A percentile compares a stretch with the other conserved stretches of the same genome.
These are phyloP conservation scores for Acronicta aceris DNA, from an alignment of 2,888 invertebrate species.

Conservation along the genomic window DNA sequence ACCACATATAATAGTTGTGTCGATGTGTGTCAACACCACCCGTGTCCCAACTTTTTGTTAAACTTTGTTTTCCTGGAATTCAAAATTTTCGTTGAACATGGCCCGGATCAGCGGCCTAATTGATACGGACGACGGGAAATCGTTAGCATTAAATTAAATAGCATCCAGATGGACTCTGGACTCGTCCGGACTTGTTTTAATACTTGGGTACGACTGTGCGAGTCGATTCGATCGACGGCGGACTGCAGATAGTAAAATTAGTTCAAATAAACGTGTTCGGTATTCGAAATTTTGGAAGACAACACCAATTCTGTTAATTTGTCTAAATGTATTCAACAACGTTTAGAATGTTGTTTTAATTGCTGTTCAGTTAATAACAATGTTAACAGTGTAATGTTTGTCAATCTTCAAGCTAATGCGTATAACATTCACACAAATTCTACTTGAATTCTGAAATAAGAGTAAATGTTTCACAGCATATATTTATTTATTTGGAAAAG, in stretches of 20 bases:
- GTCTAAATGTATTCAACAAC: too few species aligned
- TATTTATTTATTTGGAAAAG: too few species aligned
- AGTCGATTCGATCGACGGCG: neutral
- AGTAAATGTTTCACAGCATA: too few species aligned
- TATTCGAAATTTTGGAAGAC: neutral
- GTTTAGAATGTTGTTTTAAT: too few species aligned
- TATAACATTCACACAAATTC: too few species aligned
- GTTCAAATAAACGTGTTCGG: neutral
- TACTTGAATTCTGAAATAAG: neutral
- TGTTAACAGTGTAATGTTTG: too few species aligned
- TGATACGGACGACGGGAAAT: constrained; percentile 30
- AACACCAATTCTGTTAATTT: neutral
- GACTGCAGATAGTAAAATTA: constrained; percentile 1
- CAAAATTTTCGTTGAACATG: constrained; percentile 35
- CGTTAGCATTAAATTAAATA: constrained; percentile 36
- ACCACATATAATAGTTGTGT: constrained; percentile 15
- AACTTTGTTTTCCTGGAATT: constrained; percentile 42
- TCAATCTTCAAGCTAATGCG: too few species aligned
- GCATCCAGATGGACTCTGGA: constrained; percentile 19
- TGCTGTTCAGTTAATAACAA: too few species aligned
- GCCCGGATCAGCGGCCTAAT: constrained; percentile 34
- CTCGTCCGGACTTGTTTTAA: constrained; percentile 17
- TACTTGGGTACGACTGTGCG: neutral
- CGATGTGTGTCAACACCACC: constrained; percentile 30
- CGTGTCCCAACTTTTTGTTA: constrained; percentile 41